A percentile compares a stretch with the other conserved stretches of the same genome.
Evolutionary conservation across 2,113 vertebrate genomes (phyloP).

Genomic region (Onychostoma macrolepis): DNA sequence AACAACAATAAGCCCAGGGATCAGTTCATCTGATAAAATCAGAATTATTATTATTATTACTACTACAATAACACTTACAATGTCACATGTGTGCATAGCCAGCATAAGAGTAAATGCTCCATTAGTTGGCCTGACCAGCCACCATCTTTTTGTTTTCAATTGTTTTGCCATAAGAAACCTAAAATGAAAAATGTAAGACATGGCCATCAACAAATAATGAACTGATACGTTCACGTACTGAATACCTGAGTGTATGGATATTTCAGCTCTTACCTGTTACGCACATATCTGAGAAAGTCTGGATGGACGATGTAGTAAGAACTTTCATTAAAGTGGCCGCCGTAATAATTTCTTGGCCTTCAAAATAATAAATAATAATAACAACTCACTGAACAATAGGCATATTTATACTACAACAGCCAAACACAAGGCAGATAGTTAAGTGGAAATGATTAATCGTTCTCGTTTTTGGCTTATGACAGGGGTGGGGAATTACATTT

Average conservation of each 20-base stretch:
- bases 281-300: constrained; percentile 84
- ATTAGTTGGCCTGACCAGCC: constrained; percentile 81
- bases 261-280: constrained; percentile 80
- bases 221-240: background rate
- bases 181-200: background rate
- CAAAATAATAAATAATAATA: background rate
- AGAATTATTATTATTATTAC: background rate
- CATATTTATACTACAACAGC: background rate
- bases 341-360: constrained; percentile 74
- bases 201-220: background rate
- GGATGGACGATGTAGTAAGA: constrained; percentile 83
- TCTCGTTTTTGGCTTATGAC: background rate
- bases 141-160: constrained; percentile 71
- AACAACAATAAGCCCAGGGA: background rate
- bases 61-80: constrained; percentile 69
- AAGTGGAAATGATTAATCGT: background rate
- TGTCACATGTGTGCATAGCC: constrained; percentile 88
- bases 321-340: constrained; percentile 66
- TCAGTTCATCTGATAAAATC: background rate
- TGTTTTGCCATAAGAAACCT: constrained; percentile 81
- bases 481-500: background rate
- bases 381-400: background rate
- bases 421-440: too few relatives aligned
- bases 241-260: background rate
- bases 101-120: constrained; percentile 85